Evolutionary conservation across 2,113 vertebrate genomes (phyloP), one percentile per base, ranked within the genome.

Genomic region (Anarhynchus alexandrinus): DNA sequence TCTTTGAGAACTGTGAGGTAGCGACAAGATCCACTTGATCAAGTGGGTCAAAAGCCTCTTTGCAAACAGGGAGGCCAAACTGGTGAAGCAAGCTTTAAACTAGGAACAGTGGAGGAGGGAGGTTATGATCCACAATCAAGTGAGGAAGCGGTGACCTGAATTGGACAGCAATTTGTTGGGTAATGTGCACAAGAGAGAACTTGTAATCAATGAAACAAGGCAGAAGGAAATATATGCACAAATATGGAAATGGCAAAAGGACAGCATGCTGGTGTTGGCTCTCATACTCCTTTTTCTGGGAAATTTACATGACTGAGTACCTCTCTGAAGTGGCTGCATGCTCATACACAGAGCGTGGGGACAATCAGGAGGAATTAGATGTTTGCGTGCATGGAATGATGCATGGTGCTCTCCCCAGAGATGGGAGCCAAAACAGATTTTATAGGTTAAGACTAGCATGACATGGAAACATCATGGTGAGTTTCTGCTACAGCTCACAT

Each of bases 401-500:
- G 6, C 29, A 58, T 25, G 27, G 13, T 49, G 12, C 11, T 59
- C 30, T 69, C 9, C 30, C 29, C 21, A 32, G 3, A 4, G 14
- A 40, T 45, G 36, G 38, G 51, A 61, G 3, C 3, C 38, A 40
- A 74, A 77, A n/a, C 6, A 25, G 23, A 45, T 69, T 62, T 64
- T 78, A 55, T 18, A 3, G 23, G 5, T 82, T 64, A 64, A 67
- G 43, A 40, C 26, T 54, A 59, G 14, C 0, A 0, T 38, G 57
- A 47, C 6, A 42, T 32, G 20, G 12, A 11, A 66, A 27, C 40
- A 45, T 9, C 23, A 54, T 16, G 4, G 4, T 23, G 21, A 6
- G 6, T 62, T 86, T 85, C 38, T 40, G 34, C 27, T 58, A 62
- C 9, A 71, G 22, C 13, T 45, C 11, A 67, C 1, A 9, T 12